Base-by-base conservation (phyloP, 2,888 invertebrate species). In the Stenotaenia linearis region DNA sequence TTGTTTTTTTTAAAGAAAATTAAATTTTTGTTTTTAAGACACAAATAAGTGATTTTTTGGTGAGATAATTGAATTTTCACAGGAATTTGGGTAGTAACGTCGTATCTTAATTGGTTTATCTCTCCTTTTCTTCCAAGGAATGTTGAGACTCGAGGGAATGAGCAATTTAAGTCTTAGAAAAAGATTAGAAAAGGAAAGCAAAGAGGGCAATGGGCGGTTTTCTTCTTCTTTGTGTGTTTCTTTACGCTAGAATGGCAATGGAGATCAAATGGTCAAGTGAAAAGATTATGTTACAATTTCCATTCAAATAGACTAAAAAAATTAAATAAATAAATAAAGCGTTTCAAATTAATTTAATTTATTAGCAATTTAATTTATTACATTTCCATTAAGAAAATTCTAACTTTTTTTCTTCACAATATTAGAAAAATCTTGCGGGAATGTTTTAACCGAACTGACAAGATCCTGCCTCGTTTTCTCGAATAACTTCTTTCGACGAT, bases 261-360 rank as follows among this genome's bases (percentile, higher is more conserved):
- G 28, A 69, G 69, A 69, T 69, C 69, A 69, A 69, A 69, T 69
- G 69, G 69, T 69, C 69, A 69, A 69, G 69, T 69, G 69, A 69
- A 69, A 28, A 69, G 28, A 69, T 23, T 69, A 69, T 12, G 25
- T 50, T 18, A n/a, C 50, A 50, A 50, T 50, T 21, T 50, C n/a
- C 7, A 50, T n/a, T 50, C n/a, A 12, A 37, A 15, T 45, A 15
- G 45, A 45, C n/a, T 45, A 12, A n/a, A 45, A 18, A n/a, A 18
- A 45, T 2, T n/a, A 45, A n/a, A 15, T n/a, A 45, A 45, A 45
- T 2, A 45, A 15, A 45, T 0, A 50, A 0, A 50, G 32, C 5
- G 9, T 32, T 32, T 32, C 4, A 32, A 32, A 32, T 6, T 6
- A 6, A 32, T 40, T 3, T 45, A 15, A 6, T 40, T 40, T 40